These are phyloP conservation scores for Sylvietta virens DNA, from an alignment of 2,113 vertebrate genomes.

Conservation along the genomic window DNA sequence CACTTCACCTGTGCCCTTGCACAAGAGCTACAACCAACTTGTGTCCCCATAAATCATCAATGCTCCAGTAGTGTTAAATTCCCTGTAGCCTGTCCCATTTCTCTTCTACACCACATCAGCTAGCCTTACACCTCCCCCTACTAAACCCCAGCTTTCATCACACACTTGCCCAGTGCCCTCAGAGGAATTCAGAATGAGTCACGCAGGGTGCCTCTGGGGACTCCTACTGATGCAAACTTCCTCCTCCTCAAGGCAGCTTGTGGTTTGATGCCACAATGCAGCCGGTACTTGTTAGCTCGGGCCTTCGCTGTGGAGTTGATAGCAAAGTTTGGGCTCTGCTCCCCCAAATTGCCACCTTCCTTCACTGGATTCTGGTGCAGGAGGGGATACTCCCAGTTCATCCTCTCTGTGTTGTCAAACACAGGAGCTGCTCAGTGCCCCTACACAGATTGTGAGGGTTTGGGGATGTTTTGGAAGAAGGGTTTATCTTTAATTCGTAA, in stretches of 20 bases:
- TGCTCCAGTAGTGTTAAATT: not conserved
- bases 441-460: not conserved
- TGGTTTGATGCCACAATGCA: constrained; percentile 45
- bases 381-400: not conserved
- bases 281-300: not conserved
- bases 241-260: constrained; percentile 48
- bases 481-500: not conserved
- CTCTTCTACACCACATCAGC: not conserved
- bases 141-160: constrained; percentile 33
- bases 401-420: not conserved
- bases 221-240: constrained; percentile 65
- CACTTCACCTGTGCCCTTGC: not conserved
- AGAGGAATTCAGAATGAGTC: constrained; percentile 62
- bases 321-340: not conserved
- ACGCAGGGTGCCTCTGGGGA: constrained; percentile 4
- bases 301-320: not conserved
- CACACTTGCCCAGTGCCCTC: constrained; percentile 39
- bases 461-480: not conserved
- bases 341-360: not conserved
- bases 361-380: not conserved
- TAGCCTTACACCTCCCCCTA: not conserved
- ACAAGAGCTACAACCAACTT: not conserved
- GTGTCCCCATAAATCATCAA: not conserved
- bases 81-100: not conserved
- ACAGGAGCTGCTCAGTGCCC: not conserved